These are phyloP conservation scores for Gymnorhina tibicen DNA, from an alignment of 2,113 vertebrate species.

Conservation along the genomic window DNA sequence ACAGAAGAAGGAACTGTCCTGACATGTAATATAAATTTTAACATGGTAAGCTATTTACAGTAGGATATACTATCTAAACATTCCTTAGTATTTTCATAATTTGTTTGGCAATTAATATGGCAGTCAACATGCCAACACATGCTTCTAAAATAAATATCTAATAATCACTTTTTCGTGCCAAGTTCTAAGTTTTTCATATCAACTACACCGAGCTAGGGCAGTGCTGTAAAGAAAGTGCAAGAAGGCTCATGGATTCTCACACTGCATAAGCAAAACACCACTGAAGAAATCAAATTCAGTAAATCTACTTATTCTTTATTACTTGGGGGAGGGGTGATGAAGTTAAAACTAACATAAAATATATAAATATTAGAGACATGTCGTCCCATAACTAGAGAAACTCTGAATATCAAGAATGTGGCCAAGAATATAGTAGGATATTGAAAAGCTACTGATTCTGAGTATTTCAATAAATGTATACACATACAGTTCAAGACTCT, in stretches of 20 bases:
- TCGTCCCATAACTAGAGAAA: neutral
- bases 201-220: neutral
- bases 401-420: neutral
- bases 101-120: neutral
- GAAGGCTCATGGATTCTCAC: neutral
- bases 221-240: neutral
- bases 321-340: fast-evolving
- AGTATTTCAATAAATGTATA: neutral
- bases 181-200: neutral
- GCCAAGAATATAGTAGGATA: neutral
- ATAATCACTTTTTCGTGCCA: neutral
- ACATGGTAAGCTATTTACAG: neutral
- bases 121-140: neutral
- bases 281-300: neutral
- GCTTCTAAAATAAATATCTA: neutral
- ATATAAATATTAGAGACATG: neutral
- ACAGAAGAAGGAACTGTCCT: neutral
- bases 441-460: neutral
- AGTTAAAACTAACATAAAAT: neutral
- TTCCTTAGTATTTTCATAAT: neutral
- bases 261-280: neutral
- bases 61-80: neutral
- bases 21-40: neutral
- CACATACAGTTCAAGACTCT: neutral
- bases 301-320: neutral